Evolutionary conservation across 92 coral and sea anemone species (phyloP).

Genomic region (Micromussa lordhowensis): DNA sequence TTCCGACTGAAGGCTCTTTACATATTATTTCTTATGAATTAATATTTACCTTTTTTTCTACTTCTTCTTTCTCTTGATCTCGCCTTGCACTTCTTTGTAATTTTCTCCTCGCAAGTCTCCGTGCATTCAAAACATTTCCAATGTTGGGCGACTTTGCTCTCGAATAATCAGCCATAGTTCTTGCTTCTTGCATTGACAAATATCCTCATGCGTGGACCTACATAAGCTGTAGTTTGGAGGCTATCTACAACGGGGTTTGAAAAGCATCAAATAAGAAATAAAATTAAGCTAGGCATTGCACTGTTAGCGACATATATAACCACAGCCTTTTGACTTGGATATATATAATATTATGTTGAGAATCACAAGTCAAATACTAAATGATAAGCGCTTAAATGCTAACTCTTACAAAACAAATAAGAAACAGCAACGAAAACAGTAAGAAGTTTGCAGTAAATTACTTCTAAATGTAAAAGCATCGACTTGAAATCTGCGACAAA

Average conservation of each 20-base stretch:
- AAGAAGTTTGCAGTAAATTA: background rate
- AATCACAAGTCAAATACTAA: background rate
- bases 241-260: background rate
- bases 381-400: background rate
- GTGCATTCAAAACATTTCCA: slow-evolving; percentile 35
- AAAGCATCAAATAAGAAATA: background rate
- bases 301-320: background rate
- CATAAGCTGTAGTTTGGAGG: background rate
- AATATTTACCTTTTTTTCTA: slow-evolving; percentile 19
- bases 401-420: background rate
- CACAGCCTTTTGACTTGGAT: background rate
- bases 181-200: background rate
- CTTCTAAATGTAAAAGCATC: background rate
- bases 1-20: background rate
- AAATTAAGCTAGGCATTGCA: background rate
- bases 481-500: background rate
- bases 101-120: slow-evolving; percentile 26
- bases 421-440: background rate
- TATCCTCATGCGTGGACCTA: background rate
- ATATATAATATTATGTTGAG: background rate
- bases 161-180: slow-evolving; percentile 29
- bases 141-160: slow-evolving; percentile 37
- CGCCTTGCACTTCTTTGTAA: slow-evolving; percentile 28
- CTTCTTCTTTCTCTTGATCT: slow-evolving; percentile 7
- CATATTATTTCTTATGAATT: background rate